A percentile compares a stretch with the other conserved stretches of the same genome.
Evolutionary conservation across 1,140 invertebrate species (phyloP).

Genomic region (Zophobas morio): DNA sequence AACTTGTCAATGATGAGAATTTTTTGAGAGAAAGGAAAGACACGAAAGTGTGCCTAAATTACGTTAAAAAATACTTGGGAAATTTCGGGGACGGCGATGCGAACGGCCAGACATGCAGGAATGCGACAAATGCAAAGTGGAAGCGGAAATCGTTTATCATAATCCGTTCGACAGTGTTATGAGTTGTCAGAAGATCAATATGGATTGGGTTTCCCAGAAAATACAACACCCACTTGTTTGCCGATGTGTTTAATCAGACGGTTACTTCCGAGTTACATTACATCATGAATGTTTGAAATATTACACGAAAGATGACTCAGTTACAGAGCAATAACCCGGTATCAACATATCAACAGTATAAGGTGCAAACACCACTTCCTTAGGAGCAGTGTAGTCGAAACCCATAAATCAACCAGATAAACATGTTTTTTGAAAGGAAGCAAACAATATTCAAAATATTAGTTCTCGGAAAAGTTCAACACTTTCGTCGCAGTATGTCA

Average conservation of each 20-base stretch:
- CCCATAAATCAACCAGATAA: no score
- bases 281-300: conserved; percentile 3
- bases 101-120: background rate
- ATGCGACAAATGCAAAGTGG: conserved; percentile 30
- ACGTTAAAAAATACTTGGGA: conserved; percentile 13
- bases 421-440: no score
- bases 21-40: conserved; percentile 3
- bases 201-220: conserved; percentile 17
- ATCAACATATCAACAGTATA: no score
- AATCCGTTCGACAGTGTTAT: conserved; percentile 11
- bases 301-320: conserved; percentile 16
- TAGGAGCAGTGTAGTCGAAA: no score
- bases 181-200: conserved; percentile 25
- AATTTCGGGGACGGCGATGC: background rate
- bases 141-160: conserved; percentile 33
- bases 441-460: no score
- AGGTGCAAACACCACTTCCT: no score
- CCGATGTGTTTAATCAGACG: conserved; percentile 6
- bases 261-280: conserved; percentile 15
- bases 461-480: no score
- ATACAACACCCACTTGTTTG: conserved; percentile 36
- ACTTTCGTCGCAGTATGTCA: no score
- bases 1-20: conserved; percentile 33
- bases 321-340: background rate
- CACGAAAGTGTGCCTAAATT: conserved; percentile 17